Conservation (phyloP, 2,113 vertebrate genomes). For the Ciconia stormi region DNA sequence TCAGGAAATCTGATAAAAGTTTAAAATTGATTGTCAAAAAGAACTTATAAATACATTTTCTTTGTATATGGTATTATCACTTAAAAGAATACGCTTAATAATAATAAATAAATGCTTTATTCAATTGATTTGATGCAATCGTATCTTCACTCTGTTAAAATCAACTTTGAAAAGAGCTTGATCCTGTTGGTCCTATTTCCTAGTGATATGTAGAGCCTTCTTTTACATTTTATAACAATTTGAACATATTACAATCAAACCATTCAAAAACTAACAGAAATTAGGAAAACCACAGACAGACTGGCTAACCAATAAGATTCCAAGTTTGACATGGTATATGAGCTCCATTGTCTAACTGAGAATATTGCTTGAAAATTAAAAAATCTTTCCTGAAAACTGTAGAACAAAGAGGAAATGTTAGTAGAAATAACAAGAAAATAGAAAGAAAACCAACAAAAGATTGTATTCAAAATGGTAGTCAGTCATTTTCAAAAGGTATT, state of each 20-base stretch:
- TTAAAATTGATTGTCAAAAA: not conserved
- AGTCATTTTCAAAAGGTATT: conserved; percentile 33
- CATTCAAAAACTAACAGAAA: not conserved
- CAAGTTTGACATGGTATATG: not conserved
- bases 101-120: conserved; percentile 36
- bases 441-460: conserved; percentile 23
- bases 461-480: conserved; percentile 30
- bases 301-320: not conserved
- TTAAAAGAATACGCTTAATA: not conserved
- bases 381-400: conserved; percentile 18
- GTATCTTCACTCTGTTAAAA: not conserved
- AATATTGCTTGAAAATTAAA: conserved; percentile 11
- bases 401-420: not conserved
- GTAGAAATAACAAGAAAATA: conserved; percentile 13
- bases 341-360: not conserved
- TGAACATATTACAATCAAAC: not conserved
- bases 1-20: not conserved
- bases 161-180: not conserved
- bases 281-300: conserved; percentile 12
- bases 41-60: not conserved
- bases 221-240: not conserved
- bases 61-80: not conserved
- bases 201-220: not conserved
- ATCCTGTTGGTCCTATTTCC: not conserved
- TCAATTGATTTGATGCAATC: not conserved